Percentiles rank a stretch among this genome's conserved stretches.
Conservation (phyloP, 2,113 vertebrate genomes). For the Lates calcarifer region DNA sequence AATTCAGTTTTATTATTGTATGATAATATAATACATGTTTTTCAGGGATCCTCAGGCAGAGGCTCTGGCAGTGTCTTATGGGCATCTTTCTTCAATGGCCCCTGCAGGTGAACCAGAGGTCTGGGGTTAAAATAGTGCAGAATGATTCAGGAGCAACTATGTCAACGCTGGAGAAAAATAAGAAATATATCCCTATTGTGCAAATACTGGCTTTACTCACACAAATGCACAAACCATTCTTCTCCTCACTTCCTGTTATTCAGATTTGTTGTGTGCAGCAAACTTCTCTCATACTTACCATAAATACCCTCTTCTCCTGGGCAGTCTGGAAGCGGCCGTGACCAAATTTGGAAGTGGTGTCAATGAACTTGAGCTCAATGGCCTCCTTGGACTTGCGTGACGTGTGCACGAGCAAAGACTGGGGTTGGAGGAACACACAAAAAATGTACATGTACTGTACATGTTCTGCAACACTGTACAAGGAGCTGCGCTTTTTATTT, state of each 20-base stretch:
- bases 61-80: conserved; percentile 78
- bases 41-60: conserved; percentile 66
- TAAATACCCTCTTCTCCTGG: conserved; percentile 96
- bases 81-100: conserved; percentile 92
- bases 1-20: conserved; percentile 45
- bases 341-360: conserved; percentile 98
- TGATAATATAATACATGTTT: background rate
- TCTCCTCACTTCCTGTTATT: background rate
- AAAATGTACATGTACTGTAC: background rate
- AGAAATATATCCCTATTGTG: background rate
- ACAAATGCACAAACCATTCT: background rate
- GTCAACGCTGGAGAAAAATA: background rate
- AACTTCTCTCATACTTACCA: conserved; percentile 83
- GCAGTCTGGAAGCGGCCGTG: conserved; percentile 97
- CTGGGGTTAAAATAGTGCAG: conserved; percentile 3
- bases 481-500: background rate
- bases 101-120: conserved; percentile 80
- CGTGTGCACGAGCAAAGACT: conserved; percentile 94
- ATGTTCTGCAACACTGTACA: background rate
- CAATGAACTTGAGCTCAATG: conserved; percentile 97
- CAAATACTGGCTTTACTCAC: background rate
- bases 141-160: background rate
- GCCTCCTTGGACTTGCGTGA: conserved; percentile 92
- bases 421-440: background rate
- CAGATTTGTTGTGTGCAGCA: background rate